These are phyloP conservation scores for honey bee (Apis mellifera) DNA, from an alignment of 1,140 invertebrate genomes.

Conservation along the genomic window Amel_HAv3.1 CM009933.2:11612001-11612500, in stretches of 20 bases:
- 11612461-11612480: not conserved
- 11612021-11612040: slow-evolving; percentile 44
- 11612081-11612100: slow-evolving; percentile 58
- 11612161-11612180: slow-evolving; percentile 45
- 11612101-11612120: slow-evolving; percentile 30
- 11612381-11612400: slow-evolving; percentile 5
- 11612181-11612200: slow-evolving; percentile 65
- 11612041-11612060: slow-evolving; percentile 50
- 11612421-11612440: slow-evolving; percentile 1
- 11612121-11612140: not conserved
- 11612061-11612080: slow-evolving; percentile 61
- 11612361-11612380: slow-evolving; percentile 52
- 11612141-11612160: not conserved
- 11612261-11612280: slow-evolving; percentile 72
- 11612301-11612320: slow-evolving; percentile 81
- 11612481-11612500: slow-evolving; percentile 52
- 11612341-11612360: slow-evolving; percentile 79
- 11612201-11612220: slow-evolving; percentile 68
- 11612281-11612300: slow-evolving; percentile 81
- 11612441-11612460: not conserved
- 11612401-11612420: slow-evolving; percentile 34
- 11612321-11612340: slow-evolving; percentile 81
- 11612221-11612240: slow-evolving; percentile 62
- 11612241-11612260: slow-evolving; percentile 57
- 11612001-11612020: slow-evolving; percentile 43